phyloP scores from a whole-genome alignment of 2,888 invertebrate genomes.

The Idaea dimidiata region DNA sequence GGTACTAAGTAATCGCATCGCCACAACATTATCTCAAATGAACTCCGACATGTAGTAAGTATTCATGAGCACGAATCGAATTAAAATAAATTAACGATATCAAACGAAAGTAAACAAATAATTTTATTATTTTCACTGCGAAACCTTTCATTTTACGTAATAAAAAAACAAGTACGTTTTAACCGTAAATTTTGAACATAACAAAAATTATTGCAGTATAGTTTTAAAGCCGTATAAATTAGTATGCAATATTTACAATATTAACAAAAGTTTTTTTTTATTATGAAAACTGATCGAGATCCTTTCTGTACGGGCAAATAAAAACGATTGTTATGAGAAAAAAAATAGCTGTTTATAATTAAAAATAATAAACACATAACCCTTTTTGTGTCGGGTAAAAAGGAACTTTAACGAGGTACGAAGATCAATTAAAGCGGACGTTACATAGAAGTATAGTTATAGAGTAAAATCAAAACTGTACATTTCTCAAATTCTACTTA shows the following conservation, averaged over 20 bases:
- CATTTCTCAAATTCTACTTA: too few species aligned
- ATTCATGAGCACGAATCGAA: conserved; percentile 69
- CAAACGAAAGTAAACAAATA: conserved; percentile 46
- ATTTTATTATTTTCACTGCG: conserved; percentile 28
- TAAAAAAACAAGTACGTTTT: conserved; percentile 57
- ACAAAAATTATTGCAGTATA: conserved; percentile 33
- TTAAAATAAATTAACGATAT: conserved; percentile 65
- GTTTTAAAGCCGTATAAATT: conserved; percentile 53
- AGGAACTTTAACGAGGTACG: conserved; percentile 62
- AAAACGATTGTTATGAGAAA: conserved; percentile 29
- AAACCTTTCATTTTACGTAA: conserved; percentile 46
- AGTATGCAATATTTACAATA: conserved; percentile 57
- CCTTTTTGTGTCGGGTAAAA: conserved; percentile 20
- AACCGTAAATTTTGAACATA: conserved; percentile 44
- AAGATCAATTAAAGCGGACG: conserved; percentile 29
- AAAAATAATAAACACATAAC: conserved; percentile 26
- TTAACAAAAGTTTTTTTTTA: conserved; percentile 44
- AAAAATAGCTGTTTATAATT: conserved; percentile 41
- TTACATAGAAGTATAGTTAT: neutral
- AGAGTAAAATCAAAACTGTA: neutral
- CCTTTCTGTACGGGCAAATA: conserved; percentile 51
- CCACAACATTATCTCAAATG: neutral
- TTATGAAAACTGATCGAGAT: conserved; percentile 57
- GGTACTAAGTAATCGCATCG: neutral
- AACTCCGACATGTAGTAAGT: conserved; percentile 53